Base-by-base conservation (phyloP, 2,888 invertebrate species). In the Drosophila buzzatii region DNA sequence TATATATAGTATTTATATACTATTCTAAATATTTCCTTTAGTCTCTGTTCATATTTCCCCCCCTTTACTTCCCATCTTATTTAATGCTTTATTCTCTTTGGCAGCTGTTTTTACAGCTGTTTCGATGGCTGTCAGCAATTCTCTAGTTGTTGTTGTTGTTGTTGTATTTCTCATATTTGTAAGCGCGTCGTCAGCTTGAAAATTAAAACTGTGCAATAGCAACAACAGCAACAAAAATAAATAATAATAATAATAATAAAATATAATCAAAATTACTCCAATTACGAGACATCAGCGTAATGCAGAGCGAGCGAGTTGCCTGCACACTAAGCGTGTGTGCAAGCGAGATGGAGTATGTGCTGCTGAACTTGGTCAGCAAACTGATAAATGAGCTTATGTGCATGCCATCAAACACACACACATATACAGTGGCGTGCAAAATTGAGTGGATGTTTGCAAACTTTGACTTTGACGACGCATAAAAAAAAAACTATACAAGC, bases 51-150 rank as follows among this genome's bases (percentile, higher is more conserved):
- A 12, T 18, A n/a, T 33, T 18, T 31, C 6, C 12, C n/a, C n/a
- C 6, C 10, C 7, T 5, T 5, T 23, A 23, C 2, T n/a, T n/a
- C 8, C 10, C 16, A 4, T 47, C 27, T 47, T 27, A 39, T 39
- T 27, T 27, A 16, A 27, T 27, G 47, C 47, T n/a, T 27, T 47
- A 49, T 49, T 31, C 31, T 27, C 31, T 14, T 31, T 51, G 7
- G 59, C 85, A 79, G 79, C 79, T 84, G 82, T 81, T 81, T 84
- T 73, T 63, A 69, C 85, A 82, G 85, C 82, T 82, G 81, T 69
- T 81, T 68, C 59, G 59, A 47, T 53, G 63, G 41, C 52, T 68
- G 69, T 78, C 72, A 78, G 79, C 70, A 74, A 51, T 55, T 70
- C 31, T 18, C 2, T 33, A 12, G 6, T 64, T 57, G 52, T 42